Evolutionary conservation across 2,797 vertebrate species (phyloP).

Genomic region (Anguilla megastoma): DNA sequence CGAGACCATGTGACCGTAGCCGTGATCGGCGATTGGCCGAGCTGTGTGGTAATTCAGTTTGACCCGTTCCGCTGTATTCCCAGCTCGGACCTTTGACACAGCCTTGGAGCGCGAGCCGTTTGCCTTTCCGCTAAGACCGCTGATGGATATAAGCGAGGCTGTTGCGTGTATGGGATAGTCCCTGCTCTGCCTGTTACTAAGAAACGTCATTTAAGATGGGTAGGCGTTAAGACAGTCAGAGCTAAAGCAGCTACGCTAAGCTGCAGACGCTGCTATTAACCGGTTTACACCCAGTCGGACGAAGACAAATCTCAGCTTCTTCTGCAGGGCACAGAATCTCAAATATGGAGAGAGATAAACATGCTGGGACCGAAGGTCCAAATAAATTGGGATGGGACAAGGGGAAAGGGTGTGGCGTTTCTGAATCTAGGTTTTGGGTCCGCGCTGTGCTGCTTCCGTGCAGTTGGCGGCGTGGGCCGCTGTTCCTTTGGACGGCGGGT

Average conservation of each 20-base stretch:
- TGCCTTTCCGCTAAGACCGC: slow-evolving; percentile 21
- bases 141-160: neutral
- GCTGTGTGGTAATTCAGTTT: slow-evolving; percentile 76
- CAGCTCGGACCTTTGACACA: neutral
- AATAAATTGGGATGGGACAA: neutral
- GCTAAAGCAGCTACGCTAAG: slow-evolving; percentile 68
- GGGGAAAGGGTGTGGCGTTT: neutral
- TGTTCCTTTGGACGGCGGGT: neutral
- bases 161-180: slow-evolving; percentile 54
- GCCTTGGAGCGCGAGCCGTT: slow-evolving; percentile 37
- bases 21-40: slow-evolving; percentile 57
- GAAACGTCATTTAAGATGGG: slow-evolving; percentile 76
- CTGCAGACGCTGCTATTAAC: slow-evolving; percentile 77
- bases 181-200: slow-evolving; percentile 64
- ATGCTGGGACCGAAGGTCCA: slow-evolving; percentile 24
- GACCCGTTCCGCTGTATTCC: slow-evolving; percentile 70
- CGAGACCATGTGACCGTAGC: slow-evolving; percentile 44
- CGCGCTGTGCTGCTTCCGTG: slow-evolving; percentile 48
- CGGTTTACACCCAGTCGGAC: slow-evolving; percentile 51
- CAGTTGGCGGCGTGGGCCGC: slow-evolving; percentile 30
- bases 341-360: slow-evolving; percentile 32
- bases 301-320: slow-evolving; percentile 49
- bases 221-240: slow-evolving; percentile 74
- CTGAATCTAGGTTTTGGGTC: slow-evolving; percentile 28
- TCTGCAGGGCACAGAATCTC: slow-evolving; percentile 6